These are phyloP conservation scores for Tetranychus urticae DNA, from an alignment of 1,140 invertebrate genomes.

Conservation along the genomic window DNA sequence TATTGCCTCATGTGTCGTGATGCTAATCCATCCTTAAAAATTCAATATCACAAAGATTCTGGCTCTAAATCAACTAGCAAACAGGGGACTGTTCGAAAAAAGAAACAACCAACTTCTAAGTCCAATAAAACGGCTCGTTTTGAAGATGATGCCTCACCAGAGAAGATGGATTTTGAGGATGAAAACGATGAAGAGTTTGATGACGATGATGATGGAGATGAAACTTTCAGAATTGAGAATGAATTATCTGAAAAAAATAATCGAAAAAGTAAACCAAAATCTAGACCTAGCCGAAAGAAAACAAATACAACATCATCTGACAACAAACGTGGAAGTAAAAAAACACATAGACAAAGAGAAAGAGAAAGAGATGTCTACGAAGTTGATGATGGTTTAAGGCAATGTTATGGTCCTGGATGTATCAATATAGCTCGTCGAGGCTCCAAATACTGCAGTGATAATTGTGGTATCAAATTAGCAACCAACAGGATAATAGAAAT, in stretches of 20 bases:
- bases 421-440: constrained; percentile 41
- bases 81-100: neutral
- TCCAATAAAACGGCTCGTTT: neutral
- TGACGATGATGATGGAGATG: constrained; percentile 4
- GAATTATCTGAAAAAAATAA: neutral
- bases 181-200: constrained; percentile 5
- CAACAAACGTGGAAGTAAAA: neutral
- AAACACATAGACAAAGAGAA: neutral
- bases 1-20: constrained; percentile 41
- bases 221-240: neutral
- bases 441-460: constrained; percentile 85
- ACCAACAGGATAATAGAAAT: constrained; percentile 39
- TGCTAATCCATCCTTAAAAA: constrained; percentile 53
- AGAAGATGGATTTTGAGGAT: no score
- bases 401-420: constrained; percentile 81
- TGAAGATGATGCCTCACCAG: neutral
- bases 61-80: neutral
- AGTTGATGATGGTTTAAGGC: constrained; percentile 19
- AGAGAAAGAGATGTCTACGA: neutral
- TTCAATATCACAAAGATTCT: constrained; percentile 34
- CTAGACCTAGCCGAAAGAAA: neutral
- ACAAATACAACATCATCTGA: neutral
- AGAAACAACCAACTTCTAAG: neutral
- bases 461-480: constrained; percentile 75
- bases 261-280: neutral